phyloP scores from a whole-genome alignment of 1,140 invertebrate genomes.

The Daktulosphaira vitifoliae region DNA sequence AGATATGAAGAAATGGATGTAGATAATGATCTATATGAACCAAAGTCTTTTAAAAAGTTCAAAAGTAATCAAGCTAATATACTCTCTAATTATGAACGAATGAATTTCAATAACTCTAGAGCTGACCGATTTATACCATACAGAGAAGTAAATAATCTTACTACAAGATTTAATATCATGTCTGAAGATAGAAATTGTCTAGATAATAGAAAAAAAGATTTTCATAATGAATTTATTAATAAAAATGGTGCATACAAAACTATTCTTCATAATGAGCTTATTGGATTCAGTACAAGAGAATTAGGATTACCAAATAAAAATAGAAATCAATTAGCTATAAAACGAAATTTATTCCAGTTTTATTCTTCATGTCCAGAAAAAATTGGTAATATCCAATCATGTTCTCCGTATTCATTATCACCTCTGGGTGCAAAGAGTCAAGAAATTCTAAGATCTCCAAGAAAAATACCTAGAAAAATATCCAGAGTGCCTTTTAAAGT shows the following conservation, averaged over 20 bases:
- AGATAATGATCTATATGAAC: constrained; percentile 23
- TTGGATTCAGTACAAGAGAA: constrained; percentile 65
- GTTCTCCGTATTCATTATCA: constrained; percentile 82
- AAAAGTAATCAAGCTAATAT: constrained; percentile 21
- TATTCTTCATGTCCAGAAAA: constrained; percentile 47
- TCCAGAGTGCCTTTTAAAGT: constrained; percentile 96
- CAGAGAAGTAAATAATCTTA: constrained; percentile 83
- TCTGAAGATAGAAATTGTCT: constrained; percentile 44
- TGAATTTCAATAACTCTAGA: constrained; percentile 23
- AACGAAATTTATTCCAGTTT: constrained; percentile 39
- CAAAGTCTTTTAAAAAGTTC: constrained; percentile 19
- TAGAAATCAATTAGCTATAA: constrained; percentile 8
- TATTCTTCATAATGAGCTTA: constrained; percentile 84
- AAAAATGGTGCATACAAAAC: constrained; percentile 76
- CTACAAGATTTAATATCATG: constrained; percentile 82
- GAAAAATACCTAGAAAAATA: constrained; percentile 92
- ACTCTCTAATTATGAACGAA: constrained; percentile 11
- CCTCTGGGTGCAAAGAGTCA: constrained; percentile 91
- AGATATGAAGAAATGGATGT: constrained; percentile 20
- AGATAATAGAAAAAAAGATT: constrained; percentile 44
- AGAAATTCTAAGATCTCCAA: constrained; percentile 81
- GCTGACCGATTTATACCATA: constrained; percentile 85
- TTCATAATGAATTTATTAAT: constrained; percentile 37
- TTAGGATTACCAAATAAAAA: constrained; percentile 44
- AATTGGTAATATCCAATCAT: constrained; percentile 43